phyloP scores from a whole-genome alignment of 2,797 vertebrate species.

The Miopithecus talapoin region DNA sequence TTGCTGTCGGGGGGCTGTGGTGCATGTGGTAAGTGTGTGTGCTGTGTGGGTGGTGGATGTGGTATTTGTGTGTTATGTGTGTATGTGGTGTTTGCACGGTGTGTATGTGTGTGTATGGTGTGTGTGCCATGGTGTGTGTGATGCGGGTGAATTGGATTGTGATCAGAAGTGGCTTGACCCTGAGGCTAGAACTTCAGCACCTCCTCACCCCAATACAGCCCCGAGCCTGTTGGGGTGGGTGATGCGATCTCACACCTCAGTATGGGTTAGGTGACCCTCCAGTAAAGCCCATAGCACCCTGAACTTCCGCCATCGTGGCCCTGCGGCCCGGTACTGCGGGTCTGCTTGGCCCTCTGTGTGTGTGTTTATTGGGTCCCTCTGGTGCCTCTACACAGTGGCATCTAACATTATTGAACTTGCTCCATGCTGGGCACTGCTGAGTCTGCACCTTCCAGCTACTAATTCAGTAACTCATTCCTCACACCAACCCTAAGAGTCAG shows the following conservation, averaged over 20 bases:
- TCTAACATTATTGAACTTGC: no score
- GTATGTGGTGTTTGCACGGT: not conserved
- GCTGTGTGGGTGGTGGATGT: not conserved
- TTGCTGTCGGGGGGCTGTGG: not conserved
- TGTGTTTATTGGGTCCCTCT: not conserved
- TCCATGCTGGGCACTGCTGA: not conserved
- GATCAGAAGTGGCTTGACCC: not conserved
- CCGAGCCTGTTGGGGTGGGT: not conserved
- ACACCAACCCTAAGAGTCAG: not conserved
- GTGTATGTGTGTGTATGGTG: not conserved
- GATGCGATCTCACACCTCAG: not conserved
- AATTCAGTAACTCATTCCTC: not conserved
- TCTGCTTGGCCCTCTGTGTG: not conserved
- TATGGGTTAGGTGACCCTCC: not conserved
- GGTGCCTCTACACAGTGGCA: accelerated
- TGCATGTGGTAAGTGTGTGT: not conserved
- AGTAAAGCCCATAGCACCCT: not conserved
- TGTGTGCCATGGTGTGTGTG: not conserved
- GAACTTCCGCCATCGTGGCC: accelerated
- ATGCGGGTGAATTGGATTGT: not conserved
- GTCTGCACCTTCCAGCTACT: accelerated
- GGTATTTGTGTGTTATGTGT: not conserved
- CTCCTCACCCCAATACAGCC: not conserved
- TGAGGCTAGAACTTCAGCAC: not conserved
- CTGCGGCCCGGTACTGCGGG: accelerated